Evolutionary conservation across 2,113 vertebrate species (phyloP).

Genomic region (Dryoscopus gambensis): DNA sequence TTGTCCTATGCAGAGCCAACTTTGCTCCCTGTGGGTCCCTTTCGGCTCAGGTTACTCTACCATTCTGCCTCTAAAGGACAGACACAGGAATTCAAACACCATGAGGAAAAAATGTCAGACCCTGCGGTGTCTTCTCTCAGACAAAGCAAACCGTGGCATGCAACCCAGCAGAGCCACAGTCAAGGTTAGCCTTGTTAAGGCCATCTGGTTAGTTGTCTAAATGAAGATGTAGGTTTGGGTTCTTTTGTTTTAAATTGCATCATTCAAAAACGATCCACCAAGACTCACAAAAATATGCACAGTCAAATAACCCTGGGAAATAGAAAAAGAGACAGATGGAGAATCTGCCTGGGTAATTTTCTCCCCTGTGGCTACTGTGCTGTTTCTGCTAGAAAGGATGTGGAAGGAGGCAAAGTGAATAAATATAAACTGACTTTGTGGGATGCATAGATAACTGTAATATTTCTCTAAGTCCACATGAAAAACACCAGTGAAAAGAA

Average conservation of each 20-base stretch:
- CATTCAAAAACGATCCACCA: background rate
- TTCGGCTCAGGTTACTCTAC: background rate
- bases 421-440: constrained; percentile 35
- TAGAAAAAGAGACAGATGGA: constrained; percentile 47
- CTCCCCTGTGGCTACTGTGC: constrained; percentile 42
- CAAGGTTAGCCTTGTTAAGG: background rate
- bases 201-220: background rate
- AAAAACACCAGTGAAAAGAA: background rate
- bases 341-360: constrained; percentile 42
- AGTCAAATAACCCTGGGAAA: constrained; percentile 2
- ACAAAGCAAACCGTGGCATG: fast-evolving
- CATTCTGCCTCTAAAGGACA: background rate
- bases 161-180: background rate
- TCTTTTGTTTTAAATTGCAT: background rate
- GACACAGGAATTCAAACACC: background rate
- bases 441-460: background rate
- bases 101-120: background rate
- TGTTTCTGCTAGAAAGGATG: constrained; percentile 38
- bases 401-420: background rate
- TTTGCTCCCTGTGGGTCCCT: background rate
- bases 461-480: background rate
- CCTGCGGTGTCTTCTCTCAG: background rate
- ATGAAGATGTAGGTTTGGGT: background rate
- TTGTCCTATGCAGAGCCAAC: background rate
- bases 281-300: background rate